Base-by-base conservation (phyloP, 2,113 vertebrate genomes). In the Hypomesus transpacificus region DNA sequence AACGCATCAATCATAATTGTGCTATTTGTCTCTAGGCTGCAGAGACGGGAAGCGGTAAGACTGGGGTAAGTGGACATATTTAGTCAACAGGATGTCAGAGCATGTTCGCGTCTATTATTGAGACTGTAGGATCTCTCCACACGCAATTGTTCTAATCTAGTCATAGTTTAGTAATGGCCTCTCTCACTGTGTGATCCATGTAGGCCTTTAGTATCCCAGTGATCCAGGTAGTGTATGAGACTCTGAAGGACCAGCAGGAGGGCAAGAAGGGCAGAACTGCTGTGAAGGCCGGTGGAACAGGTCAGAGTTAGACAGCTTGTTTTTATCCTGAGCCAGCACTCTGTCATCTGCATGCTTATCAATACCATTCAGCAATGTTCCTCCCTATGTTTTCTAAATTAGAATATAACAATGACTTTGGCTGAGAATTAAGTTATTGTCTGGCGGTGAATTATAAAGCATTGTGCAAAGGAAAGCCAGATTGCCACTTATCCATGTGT, bases 171-270 rank as follows among this genome's bases (percentile, higher is more conserved):
- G 26, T 52, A 9, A 54, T 34, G 14, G 14, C 31, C 7, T 3
- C 7, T 3, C 75, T 68, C 66, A 57, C 39, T 2, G 0, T 74
- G 5, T 60, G 58, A 31, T 67, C 20, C 6, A 66, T 28, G 13
- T 18, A 99, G 97, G 97, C 97, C 63, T 99, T 99, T 83, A 98
- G 94, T 77, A 99, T 99, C 82, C 97, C 97, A 20, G 93, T 99
- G 76, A 99, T 99, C 79, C 96, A 99, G 87, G 97, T 99, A 34
- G 97, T 99, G 54, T 98, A 98, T 67, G 97, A 99, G 87, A 99
- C 97, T 0, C 86, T 99, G 70, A 98, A 96, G 74, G 97, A 99
- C 73, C 94, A 97, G 51, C 94, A 95, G 85, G 97, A 99, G 91
- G 97, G 97, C 71, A 98, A 96, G 86, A 96, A 91, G 73, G 95